A percentile compares a stretch with the other conserved stretches of the same genome.
These are phyloP conservation scores for Stenotaenia linearis DNA, from an alignment of 2,888 invertebrate genomes.

Conservation along the genomic window DNA sequence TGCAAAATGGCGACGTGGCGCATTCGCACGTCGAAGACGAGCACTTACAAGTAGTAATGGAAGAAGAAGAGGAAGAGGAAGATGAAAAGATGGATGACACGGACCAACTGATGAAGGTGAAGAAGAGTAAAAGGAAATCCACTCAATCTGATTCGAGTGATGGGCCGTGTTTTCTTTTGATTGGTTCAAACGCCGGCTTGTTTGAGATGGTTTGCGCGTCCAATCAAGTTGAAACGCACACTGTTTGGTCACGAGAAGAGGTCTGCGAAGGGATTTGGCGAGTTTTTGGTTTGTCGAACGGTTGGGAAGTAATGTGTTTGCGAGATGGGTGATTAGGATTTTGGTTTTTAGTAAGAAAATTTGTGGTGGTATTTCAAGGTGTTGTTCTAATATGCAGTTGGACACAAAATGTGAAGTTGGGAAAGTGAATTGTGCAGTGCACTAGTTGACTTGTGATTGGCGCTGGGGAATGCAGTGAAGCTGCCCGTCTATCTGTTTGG, in stretches of 20 bases:
- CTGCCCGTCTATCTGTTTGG: too few species aligned
- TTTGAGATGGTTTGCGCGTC: too few species aligned
- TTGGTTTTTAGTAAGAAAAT: too few species aligned
- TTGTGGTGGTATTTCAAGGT: too few species aligned
- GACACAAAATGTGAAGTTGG: too few species aligned
- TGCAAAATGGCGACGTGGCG: background rate
- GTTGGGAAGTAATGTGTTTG: too few species aligned
- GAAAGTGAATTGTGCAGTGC: too few species aligned
- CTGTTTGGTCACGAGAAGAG: background rate
- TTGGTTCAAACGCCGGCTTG: background rate
- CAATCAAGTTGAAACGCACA: background rate
- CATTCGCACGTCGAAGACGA: background rate
- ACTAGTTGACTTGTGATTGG: too few species aligned
- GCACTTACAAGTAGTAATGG: background rate
- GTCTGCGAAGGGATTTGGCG: background rate
- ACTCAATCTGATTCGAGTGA: conserved; percentile 1
- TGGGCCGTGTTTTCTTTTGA: background rate
- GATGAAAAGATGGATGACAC: background rate
- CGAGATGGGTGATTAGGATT: too few species aligned
- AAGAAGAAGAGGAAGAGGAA: background rate
- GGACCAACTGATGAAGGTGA: background rate
- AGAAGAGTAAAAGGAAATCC: background rate
- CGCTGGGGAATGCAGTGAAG: too few species aligned
- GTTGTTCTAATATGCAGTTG: too few species aligned
- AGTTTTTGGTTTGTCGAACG: too few species aligned